phyloP scores from a whole-genome alignment of 2,113 vertebrate species.

The Ivindomyrus marchei region DNA sequence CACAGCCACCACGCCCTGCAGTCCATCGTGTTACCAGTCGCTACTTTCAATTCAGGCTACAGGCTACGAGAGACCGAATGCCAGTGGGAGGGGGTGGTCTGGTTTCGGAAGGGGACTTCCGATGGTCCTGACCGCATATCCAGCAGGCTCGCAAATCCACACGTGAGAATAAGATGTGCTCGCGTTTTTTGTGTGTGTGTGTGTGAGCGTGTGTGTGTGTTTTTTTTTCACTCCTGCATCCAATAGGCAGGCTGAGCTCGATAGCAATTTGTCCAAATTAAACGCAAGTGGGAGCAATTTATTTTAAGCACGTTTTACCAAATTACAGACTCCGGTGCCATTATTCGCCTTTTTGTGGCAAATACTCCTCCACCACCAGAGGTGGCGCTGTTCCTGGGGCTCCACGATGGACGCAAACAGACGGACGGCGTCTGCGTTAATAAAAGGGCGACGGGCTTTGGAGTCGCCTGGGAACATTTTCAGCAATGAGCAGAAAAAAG shows the following conservation, averaged over 20 bases:
- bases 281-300: constrained; percentile 30
- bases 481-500: neutral
- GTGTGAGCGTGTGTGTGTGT: neutral
- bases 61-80: neutral
- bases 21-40: neutral
- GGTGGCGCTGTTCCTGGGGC: neutral
- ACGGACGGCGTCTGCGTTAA: neutral
- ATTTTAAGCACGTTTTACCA: constrained; percentile 33
- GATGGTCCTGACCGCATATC: neutral
- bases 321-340: constrained; percentile 37
- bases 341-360: constrained; percentile 19
- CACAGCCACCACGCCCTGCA: neutral
- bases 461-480: neutral
- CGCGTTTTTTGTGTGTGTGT: neutral
- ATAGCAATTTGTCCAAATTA: constrained; percentile 31
- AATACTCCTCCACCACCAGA: neutral
- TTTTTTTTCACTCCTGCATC: constrained; percentile 7
- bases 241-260: constrained; percentile 20
- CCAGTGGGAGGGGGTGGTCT: neutral
- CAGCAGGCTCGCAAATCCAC: neutral
- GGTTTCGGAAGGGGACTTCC: neutral
- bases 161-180: neutral
- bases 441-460: neutral
- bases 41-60: neutral
- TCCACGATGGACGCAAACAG: neutral